Conservation (phyloP, 2,113 vertebrate genomes). For the Pygoscelis antarcticus region DNA sequence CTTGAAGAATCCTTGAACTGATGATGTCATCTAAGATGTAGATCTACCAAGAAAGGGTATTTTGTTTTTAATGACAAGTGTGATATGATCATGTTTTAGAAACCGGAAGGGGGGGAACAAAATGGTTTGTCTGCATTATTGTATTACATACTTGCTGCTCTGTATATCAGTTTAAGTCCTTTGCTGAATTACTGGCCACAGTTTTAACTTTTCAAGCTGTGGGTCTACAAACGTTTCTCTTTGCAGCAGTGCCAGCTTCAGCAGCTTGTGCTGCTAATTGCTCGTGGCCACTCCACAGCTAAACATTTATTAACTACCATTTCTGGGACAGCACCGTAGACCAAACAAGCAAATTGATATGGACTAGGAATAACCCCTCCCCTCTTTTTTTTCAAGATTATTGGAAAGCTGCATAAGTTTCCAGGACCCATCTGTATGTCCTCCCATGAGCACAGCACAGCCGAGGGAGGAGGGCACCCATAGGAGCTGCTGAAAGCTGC, state of each 20-base stretch:
- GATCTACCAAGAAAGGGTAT: neutral
- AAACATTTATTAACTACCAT: neutral
- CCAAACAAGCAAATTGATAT: neutral
- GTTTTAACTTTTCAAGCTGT: neutral
- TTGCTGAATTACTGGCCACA: neutral
- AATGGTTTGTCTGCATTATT: neutral
- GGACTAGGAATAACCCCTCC: neutral
- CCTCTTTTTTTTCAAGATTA: neutral
- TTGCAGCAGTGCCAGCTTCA: neutral
- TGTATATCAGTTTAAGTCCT: neutral
- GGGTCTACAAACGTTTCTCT: neutral
- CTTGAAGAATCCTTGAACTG: neutral
- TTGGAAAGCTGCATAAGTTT: neutral
- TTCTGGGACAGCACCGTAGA: neutral
- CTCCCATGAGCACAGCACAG: neutral
- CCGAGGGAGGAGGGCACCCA: neutral
- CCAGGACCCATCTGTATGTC: neutral
- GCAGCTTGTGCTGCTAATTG: neutral
- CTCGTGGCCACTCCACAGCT: neutral
- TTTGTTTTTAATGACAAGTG: neutral
- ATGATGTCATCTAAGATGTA: neutral
- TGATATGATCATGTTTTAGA: neutral
- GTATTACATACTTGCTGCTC: neutral
- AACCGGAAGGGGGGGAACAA: accelerated
- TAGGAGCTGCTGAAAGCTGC: neutral